Percentiles rank a stretch among this genome's conserved stretches.
phyloP scores from a whole-genome alignment of 2,113 vertebrate genomes.

The Sciurus niger region DNA sequence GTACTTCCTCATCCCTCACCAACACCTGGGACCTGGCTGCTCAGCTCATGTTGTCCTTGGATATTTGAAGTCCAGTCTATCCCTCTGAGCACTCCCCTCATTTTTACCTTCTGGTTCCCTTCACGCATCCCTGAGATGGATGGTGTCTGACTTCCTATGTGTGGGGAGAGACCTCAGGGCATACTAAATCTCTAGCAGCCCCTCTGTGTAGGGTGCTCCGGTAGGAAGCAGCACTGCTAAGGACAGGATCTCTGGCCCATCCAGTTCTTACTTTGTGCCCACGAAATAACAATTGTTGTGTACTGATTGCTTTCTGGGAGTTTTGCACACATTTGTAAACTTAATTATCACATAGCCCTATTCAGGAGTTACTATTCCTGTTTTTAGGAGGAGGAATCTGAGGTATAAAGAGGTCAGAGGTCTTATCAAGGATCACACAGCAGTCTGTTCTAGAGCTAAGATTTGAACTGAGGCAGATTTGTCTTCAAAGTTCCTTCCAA shows the following conservation, averaged over 20 bases:
- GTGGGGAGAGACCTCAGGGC: background rate
- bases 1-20: background rate
- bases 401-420: background rate
- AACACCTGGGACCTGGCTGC: background rate
- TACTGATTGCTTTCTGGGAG: background rate
- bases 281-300: background rate
- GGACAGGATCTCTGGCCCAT: background rate
- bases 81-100: background rate
- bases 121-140: background rate
- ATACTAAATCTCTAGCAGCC: background rate
- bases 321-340: background rate
- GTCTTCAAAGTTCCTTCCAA: slow-evolving; percentile 25
- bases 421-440: background rate
- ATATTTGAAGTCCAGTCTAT: background rate
- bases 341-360: background rate
- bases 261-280: background rate
- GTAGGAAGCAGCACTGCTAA: background rate
- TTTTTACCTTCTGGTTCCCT: background rate
- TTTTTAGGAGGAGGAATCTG: slow-evolving; percentile 26
- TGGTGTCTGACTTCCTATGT: background rate
- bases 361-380: slow-evolving; percentile 3
- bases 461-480: background rate
- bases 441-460: background rate
- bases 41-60: background rate
- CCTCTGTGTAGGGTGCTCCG: background rate